Conservation (phyloP, 2,888 invertebrate genomes). For the Patella depressa region DNA sequence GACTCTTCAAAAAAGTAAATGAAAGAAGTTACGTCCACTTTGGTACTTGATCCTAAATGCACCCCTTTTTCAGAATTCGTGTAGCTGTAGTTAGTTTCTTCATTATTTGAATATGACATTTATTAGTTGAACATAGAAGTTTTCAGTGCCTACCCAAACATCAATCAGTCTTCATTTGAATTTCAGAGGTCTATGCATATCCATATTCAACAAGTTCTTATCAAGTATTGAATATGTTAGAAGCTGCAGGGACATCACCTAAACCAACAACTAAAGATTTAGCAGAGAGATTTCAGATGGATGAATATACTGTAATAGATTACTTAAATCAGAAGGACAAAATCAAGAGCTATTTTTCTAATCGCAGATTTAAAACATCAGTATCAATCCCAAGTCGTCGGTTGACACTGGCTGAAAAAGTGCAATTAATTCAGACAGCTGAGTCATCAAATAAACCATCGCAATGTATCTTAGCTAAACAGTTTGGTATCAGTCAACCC, state of each 20-base stretch:
- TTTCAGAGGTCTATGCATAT: not conserved
- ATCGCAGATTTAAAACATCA: not conserved
- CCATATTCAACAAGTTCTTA: not conserved
- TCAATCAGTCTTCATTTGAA: not conserved
- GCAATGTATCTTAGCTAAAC: not conserved
- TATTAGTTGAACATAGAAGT: too few species aligned
- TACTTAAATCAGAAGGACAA: not conserved
- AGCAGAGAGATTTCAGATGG: not conserved
- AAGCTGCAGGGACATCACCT: not conserved
- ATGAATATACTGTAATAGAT: not conserved
- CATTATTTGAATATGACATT: too few species aligned
- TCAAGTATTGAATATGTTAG: not conserved
- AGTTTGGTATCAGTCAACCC: conserved; percentile 1
- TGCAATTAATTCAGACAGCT: not conserved
- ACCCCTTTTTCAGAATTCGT: too few species aligned
- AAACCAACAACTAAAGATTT: not conserved
- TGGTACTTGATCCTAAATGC: too few species aligned
- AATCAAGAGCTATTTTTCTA: not conserved
- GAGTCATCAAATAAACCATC: not conserved
- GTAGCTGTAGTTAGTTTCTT: too few species aligned
- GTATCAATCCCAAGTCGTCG: not conserved
- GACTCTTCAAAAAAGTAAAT: too few species aligned
- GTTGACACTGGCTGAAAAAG: not conserved
- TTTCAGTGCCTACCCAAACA: too few species aligned
- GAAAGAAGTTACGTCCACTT: too few species aligned